Evolutionary conservation across 2,113 vertebrate species (phyloP).

Genomic region (Chloropsis hardwickii): DNA sequence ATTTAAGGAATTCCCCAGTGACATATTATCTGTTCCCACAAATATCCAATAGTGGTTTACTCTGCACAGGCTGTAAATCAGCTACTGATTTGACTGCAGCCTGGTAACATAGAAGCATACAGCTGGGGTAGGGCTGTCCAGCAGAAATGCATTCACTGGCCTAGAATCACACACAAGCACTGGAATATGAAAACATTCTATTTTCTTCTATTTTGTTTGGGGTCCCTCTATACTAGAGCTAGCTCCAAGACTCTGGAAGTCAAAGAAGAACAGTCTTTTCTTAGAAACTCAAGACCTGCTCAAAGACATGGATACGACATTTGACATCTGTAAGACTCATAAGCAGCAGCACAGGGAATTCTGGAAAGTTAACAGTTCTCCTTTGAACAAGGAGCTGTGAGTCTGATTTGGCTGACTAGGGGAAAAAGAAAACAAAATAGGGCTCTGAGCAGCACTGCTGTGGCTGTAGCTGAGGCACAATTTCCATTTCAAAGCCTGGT

Average conservation of each 20-base stretch:
- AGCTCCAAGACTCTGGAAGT: neutral
- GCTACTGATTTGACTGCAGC: neutral
- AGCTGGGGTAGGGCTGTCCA: neutral
- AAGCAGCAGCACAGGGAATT: slow-evolving; percentile 45
- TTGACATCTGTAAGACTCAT: neutral
- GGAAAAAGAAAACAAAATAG: slow-evolving; percentile 43
- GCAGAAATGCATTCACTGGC: neutral
- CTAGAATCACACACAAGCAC: neutral
- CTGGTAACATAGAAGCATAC: neutral
- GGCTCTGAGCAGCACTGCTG: slow-evolving; percentile 22
- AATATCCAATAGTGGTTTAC: neutral
- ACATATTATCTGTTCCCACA: neutral
- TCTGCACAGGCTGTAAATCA: neutral
- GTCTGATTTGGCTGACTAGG: slow-evolving; percentile 22
- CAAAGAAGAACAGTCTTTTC: slow-evolving; percentile 15
- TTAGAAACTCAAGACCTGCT: slow-evolving; percentile 10
- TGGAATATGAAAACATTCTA: neutral
- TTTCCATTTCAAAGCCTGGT: slow-evolving; percentile 63
- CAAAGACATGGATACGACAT: neutral
- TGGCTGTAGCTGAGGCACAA: slow-evolving; percentile 32
- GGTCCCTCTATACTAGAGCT: neutral
- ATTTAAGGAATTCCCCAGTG: neutral
- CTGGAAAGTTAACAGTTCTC: slow-evolving; percentile 19
- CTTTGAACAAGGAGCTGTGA: neutral
- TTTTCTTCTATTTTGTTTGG: neutral